Evolutionary conservation across 2,888 invertebrate genomes (phyloP).

Genomic region (Chrysolina haemoptera): DNA sequence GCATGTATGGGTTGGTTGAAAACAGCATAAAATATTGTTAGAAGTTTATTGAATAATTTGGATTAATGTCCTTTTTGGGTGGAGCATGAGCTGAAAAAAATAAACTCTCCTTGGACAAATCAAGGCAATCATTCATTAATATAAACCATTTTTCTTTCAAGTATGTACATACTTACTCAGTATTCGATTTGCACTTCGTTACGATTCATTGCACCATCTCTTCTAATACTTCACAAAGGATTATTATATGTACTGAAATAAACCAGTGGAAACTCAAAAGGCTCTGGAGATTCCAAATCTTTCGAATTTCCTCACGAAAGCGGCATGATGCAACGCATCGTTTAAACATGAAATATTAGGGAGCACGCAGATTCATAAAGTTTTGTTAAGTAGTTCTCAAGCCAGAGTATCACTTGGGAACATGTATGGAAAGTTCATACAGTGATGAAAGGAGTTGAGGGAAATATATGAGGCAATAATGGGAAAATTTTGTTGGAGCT

Average conservation of each 20-base stretch:
- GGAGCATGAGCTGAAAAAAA: no score
- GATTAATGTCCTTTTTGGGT: no score
- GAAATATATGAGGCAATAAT: constrained; percentile 15
- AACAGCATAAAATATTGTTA: no score
- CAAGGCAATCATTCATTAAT: no score
- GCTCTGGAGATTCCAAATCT: constrained; percentile 33
- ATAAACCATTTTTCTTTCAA: no score
- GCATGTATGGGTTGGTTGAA: no score
- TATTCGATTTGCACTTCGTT: no score
- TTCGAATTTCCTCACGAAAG: constrained; percentile 36
- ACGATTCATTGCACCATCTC: neutral
- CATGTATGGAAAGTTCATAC: constrained; percentile 44
- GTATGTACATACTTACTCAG: no score
- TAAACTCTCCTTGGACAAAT: no score
- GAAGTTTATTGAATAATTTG: no score
- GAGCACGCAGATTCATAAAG: constrained; percentile 45
- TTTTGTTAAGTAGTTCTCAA: constrained; percentile 40
- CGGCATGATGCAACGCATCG: constrained; percentile 29
- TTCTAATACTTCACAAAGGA: neutral
- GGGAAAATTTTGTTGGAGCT: constrained; percentile 1
- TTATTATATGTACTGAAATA: neutral
- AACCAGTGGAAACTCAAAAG: constrained; percentile 16
- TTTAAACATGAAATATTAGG: constrained; percentile 46
- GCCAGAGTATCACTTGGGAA: constrained; percentile 43
- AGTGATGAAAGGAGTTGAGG: neutral